Evolutionary conservation across 2,888 invertebrate genomes (phyloP).

Genomic region (Lasioglossum marginatum): DNA sequence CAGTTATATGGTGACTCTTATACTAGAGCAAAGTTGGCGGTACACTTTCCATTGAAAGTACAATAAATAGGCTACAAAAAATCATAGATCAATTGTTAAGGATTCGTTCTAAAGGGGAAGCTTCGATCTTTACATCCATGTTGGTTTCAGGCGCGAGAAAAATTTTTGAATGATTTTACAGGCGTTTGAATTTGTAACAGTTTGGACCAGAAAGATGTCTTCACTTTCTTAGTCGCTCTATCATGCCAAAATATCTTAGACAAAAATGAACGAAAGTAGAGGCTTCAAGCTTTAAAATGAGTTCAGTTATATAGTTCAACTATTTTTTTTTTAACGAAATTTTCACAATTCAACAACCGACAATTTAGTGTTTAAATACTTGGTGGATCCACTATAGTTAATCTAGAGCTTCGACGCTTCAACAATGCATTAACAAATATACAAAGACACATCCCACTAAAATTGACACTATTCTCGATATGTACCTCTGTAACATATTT

Average conservation of each 20-base stretch:
- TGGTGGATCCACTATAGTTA: neutral
- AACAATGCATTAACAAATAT: neutral
- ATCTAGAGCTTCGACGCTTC: neutral
- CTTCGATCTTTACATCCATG: neutral
- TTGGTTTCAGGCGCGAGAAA: neutral
- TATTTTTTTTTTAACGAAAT: neutral
- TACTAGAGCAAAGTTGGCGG: neutral
- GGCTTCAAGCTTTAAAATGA: neutral
- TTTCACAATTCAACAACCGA: neutral
- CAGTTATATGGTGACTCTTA: too few species aligned
- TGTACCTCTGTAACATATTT: neutral
- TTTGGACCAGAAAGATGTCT: too few species aligned
- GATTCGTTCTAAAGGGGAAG: too few species aligned
- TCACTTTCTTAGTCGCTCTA: too few species aligned
- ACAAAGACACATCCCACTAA: neutral
- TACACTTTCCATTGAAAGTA: neutral
- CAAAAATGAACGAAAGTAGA: neutral
- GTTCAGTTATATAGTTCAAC: neutral
- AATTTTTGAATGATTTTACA: neutral
- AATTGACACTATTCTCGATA: neutral
- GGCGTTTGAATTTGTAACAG: too few species aligned
- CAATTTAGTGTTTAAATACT: neutral
- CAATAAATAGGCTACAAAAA: too few species aligned
- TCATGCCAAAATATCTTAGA: neutral
- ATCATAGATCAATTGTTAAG: too few species aligned